phyloP scores from a whole-genome alignment of 2,113 vertebrate genomes.

The Gavia stellata region DNA sequence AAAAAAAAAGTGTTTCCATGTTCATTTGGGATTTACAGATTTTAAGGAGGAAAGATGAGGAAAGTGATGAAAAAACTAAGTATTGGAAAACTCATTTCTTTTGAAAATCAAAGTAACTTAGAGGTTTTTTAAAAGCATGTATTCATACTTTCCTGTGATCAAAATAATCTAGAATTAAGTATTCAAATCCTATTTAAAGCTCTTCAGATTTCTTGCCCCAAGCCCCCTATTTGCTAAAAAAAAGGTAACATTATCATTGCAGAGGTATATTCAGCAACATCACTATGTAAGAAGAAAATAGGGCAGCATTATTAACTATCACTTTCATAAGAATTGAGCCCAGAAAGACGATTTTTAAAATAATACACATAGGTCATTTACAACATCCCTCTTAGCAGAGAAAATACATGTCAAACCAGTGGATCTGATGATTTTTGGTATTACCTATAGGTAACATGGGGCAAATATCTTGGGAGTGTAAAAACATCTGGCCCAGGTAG shows the following conservation, averaged over 20 bases:
- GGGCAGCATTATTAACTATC: neutral
- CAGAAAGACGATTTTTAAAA: neutral
- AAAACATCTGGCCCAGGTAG: neutral
- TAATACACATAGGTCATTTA: neutral
- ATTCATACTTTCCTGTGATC: neutral
- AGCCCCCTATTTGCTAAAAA: fast-evolving
- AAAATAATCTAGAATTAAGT: neutral
- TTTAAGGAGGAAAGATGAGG: neutral
- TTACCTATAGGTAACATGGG: neutral
- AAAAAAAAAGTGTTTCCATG: neutral
- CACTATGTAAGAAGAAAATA: neutral
- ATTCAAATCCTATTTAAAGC: neutral
- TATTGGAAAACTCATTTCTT: neutral
- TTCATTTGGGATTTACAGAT: neutral
- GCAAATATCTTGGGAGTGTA: neutral
- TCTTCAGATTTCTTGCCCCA: neutral
- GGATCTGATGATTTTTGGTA: neutral
- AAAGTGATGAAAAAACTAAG: neutral
- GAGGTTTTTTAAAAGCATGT: neutral
- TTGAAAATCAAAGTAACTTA: neutral
- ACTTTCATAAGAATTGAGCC: neutral
- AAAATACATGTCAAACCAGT: neutral
- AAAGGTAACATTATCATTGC: neutral
- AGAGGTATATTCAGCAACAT: neutral
- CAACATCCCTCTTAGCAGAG: neutral